Evolutionary conservation across 1,140 invertebrate genomes (phyloP).

Genomic region (Dreissena polymorpha): DNA sequence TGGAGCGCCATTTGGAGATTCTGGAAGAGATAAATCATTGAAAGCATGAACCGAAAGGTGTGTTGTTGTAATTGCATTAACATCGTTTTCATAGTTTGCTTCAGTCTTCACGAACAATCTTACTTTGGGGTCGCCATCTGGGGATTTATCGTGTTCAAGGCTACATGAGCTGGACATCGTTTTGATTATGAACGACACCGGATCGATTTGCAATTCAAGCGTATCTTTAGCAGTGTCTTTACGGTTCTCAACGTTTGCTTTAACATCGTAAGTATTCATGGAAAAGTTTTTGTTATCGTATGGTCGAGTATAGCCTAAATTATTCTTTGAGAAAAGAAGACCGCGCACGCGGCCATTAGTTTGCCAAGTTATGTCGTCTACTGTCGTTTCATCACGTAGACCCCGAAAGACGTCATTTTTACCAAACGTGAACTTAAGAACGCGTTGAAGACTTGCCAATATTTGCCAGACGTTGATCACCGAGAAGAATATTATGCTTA

Average conservation of each 20-base stretch:
- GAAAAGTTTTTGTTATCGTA: constrained; percentile 60
- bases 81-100: too few species aligned
- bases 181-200: constrained; percentile 24
- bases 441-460: too few species aligned
- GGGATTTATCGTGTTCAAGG: too few species aligned
- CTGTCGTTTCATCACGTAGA: neutral
- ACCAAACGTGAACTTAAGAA: constrained; percentile 54
- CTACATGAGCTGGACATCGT: too few species aligned
- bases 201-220: constrained; percentile 17
- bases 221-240: constrained; percentile 49
- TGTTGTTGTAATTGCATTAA: too few species aligned
- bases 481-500: constrained; percentile 65
- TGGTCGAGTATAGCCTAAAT: constrained; percentile 57
- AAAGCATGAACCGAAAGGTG: too few species aligned
- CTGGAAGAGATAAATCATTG: too few species aligned
- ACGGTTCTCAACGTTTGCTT: constrained; percentile 59
- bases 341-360: constrained; percentile 26
- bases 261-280: constrained; percentile 46
- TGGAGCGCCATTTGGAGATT: too few species aligned
- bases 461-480: constrained; percentile 66
- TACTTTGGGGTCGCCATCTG: too few species aligned
- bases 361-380: constrained; percentile 3
- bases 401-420: constrained; percentile 30
- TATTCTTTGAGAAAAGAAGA: constrained; percentile 60
- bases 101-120: too few species aligned